A percentile compares a stretch with the other conserved stretches of the same genome.
phyloP scores from a whole-genome alignment of 92 coral and sea anemone species.

The Epizoanthus stellaris region DNA sequence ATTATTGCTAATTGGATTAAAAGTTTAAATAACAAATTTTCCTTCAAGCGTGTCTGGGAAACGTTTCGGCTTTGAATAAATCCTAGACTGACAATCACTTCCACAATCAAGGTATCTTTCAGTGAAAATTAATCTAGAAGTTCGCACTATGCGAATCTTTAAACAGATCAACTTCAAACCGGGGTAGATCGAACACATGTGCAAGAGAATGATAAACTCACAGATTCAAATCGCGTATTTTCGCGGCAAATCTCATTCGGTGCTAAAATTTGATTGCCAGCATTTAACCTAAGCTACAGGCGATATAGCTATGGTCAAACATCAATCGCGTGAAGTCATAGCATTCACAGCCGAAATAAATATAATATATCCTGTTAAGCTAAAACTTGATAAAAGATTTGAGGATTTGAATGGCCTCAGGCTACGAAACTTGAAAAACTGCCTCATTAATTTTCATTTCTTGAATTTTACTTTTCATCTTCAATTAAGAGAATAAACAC shows the following conservation, averaged over 20 bases:
- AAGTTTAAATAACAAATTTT: constrained; percentile 18
- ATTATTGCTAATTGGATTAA: constrained; percentile 34
- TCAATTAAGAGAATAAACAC: constrained; percentile 12
- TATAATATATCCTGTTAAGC: background rate
- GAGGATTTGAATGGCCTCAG: constrained; percentile 9
- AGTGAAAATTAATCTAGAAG: constrained; percentile 1
- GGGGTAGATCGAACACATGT: background rate
- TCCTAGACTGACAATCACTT: background rate
- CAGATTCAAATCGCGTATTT: background rate
- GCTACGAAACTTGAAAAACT: background rate
- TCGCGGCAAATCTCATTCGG: background rate
- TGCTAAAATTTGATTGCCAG: background rate
- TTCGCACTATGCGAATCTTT: background rate
- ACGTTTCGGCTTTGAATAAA: constrained; percentile 5
- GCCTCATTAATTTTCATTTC: constrained; percentile 4
- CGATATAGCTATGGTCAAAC: background rate
- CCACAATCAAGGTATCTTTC: constrained; percentile 1
- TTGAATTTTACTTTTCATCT: background rate
- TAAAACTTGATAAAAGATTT: constrained; percentile 13
- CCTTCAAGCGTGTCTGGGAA: constrained; percentile 20
- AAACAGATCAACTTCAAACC: constrained; percentile 12
- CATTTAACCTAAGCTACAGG: background rate
- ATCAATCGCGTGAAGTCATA: background rate
- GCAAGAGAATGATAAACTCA: background rate
- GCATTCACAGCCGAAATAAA: constrained; percentile 11